A percentile compares a stretch with the other conserved stretches of the same genome.
These are phyloP conservation scores for Neodon shergylaensis DNA, from an alignment of 2,113 vertebrate species.

Conservation along the genomic window DNA sequence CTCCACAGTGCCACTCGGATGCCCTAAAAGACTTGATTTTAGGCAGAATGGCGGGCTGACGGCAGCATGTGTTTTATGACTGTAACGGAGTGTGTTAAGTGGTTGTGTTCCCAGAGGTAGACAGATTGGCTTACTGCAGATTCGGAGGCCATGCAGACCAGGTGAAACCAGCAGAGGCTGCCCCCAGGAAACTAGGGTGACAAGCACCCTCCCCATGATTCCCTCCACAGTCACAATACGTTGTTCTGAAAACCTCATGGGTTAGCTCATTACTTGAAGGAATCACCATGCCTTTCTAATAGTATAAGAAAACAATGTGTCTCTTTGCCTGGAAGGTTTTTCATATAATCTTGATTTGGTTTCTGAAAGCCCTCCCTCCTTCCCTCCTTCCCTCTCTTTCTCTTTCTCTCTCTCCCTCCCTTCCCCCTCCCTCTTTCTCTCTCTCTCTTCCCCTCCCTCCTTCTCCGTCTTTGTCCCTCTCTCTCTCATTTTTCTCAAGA, in stretches of 20 bases:
- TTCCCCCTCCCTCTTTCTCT: neutral
- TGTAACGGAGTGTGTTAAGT: neutral
- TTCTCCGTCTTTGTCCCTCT: neutral
- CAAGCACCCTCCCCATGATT: neutral
- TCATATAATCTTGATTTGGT: neutral
- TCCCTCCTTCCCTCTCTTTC: neutral
- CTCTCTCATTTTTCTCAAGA: neutral
- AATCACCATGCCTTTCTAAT: neutral
- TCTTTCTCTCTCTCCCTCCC: neutral
- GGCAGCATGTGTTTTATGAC: neutral
- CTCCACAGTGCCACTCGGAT: neutral
- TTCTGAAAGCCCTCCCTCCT: neutral
- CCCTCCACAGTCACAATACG: neutral
- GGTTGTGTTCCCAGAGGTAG: neutral
- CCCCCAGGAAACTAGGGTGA: accelerated
- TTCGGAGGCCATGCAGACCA: neutral
- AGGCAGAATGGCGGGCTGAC: neutral
- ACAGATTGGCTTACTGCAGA: neutral
- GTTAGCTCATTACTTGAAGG: neutral
- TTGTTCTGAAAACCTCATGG: neutral
- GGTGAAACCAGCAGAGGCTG: neutral
- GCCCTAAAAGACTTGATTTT: neutral
- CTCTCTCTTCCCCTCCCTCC: neutral
- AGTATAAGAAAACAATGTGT: neutral
- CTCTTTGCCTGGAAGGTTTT: neutral